These are phyloP conservation scores for Drosophila infuscata DNA, from an alignment of 2,888 invertebrate species.

Conservation along the genomic window DNA sequence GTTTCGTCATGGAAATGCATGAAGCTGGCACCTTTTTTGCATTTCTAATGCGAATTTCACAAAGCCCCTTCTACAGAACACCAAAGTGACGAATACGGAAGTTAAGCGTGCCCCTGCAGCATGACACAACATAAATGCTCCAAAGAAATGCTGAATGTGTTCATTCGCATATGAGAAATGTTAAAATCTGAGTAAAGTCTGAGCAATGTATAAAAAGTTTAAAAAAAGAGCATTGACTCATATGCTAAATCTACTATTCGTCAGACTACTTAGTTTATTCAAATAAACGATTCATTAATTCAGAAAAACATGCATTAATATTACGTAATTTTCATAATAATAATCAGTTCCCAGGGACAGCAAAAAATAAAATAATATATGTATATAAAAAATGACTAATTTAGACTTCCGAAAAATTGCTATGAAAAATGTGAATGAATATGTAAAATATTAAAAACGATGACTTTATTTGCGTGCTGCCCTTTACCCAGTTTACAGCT, in stretches of 20 bases:
- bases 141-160: constrained; percentile 10
- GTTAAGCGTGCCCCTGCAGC: constrained; percentile 26
- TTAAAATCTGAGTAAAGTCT: background rate
- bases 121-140: constrained; percentile 46
- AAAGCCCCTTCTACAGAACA: constrained; percentile 23
- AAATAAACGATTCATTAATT: too few species aligned
- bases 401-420: background rate
- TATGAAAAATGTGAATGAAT: constrained; percentile 17
- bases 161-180: constrained; percentile 6
- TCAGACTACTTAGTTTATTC: too few species aligned
- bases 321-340: background rate
- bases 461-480: constrained; percentile 46
- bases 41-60: constrained; percentile 62
- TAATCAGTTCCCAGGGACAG: background rate
- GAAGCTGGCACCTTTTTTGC: constrained; percentile 62
- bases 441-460: constrained; percentile 13
- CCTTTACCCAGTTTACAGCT: constrained; percentile 66
- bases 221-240: background rate
- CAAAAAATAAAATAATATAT: constrained; percentile 1
- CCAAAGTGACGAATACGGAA: constrained; percentile 33
- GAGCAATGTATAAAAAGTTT: background rate
- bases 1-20: constrained; percentile 51
- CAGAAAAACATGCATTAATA: background rate
- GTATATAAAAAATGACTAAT: constrained; percentile 8
- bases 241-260: background rate